Percentiles rank a stretch among this genome's conserved stretches.
These are phyloP conservation scores for Romanomermis culicivorax DNA, from an alignment of 2,888 invertebrate genomes.

Conservation along the genomic window DNA sequence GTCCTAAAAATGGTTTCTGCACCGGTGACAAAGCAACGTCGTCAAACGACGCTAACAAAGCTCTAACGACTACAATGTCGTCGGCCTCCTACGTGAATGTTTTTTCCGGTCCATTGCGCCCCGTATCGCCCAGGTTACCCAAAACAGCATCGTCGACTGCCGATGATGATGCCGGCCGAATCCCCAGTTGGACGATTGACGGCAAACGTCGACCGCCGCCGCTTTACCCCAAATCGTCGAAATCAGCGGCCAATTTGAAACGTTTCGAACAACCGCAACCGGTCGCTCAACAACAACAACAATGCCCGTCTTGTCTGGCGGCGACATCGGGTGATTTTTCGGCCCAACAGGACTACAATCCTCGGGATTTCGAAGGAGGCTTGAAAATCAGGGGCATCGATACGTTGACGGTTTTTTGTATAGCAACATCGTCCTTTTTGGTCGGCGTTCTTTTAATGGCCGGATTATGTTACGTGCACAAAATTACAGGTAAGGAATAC, in stretches of 20 bases:
- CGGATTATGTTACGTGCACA: slow-evolving; percentile 6
- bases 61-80: no score
- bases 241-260: neutral
- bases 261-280: neutral
- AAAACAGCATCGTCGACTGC: neutral
- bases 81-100: neutral
- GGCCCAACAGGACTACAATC: neutral
- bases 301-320: neutral
- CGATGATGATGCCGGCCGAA: neutral
- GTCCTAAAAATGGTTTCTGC: no score
- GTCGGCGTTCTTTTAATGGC: slow-evolving; percentile 4
- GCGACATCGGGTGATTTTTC: neutral
- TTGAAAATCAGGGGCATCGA: neutral
- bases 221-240: no score
- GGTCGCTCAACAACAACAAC: neutral
- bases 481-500: slow-evolving; percentile 2
- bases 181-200: neutral
- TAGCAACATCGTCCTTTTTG: slow-evolving; percentile 5
- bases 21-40: no score
- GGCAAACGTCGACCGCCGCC: neutral
- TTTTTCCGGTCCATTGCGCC: neutral
- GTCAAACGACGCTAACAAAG: no score
- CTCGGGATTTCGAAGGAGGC: neutral
- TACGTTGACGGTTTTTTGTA: neutral
- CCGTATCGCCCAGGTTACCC: neutral